Evolutionary conservation across 2,797 vertebrate species (phyloP).

Genomic region (Characodon lateralis): DNA sequence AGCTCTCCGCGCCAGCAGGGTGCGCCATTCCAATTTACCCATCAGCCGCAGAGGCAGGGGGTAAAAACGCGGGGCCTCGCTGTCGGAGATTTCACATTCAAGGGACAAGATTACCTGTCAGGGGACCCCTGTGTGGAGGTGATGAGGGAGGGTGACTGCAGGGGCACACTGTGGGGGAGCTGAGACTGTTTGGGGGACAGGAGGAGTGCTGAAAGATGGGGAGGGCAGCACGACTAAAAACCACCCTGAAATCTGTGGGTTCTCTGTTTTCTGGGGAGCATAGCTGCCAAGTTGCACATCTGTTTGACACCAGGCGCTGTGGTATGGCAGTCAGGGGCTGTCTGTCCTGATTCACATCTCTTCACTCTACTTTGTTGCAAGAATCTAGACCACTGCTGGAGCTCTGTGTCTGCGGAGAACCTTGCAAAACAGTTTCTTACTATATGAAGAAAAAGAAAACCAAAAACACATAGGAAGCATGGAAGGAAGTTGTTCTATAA

Average conservation of each 20-base stretch:
- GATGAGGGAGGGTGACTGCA: constrained; percentile 76
- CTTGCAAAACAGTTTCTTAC: constrained; percentile 20
- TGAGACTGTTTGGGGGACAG: constrained; percentile 52
- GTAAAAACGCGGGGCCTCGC: constrained; percentile 74
- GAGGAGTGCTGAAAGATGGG: constrained; percentile 37
- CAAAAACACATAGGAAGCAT: background rate
- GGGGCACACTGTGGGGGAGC: constrained; percentile 67
- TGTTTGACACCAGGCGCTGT: constrained; percentile 79
- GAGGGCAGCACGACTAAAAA: constrained; percentile 53
- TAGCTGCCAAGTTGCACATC: constrained; percentile 79
- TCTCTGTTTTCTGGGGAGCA: constrained; percentile 70
- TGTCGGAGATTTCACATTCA: constrained; percentile 80
- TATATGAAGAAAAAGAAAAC: constrained; percentile 16
- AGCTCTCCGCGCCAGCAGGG: constrained; percentile 80
- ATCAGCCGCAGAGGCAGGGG: constrained; percentile 76
- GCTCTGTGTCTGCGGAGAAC: constrained; percentile 31
- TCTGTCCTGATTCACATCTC: constrained; percentile 72
- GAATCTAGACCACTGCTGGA: constrained; percentile 47
- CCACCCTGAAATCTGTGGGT: constrained; percentile 69
- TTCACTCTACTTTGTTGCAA: constrained; percentile 44
- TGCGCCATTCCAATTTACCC: constrained; percentile 82
- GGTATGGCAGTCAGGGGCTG: constrained; percentile 73
- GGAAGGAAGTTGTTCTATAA: constrained; percentile 1
- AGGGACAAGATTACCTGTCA: constrained; percentile 82
- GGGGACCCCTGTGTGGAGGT: constrained; percentile 75